Conservation (phyloP, 2,113 vertebrate genomes). For the Protobothrops flavoviridis region DNA sequence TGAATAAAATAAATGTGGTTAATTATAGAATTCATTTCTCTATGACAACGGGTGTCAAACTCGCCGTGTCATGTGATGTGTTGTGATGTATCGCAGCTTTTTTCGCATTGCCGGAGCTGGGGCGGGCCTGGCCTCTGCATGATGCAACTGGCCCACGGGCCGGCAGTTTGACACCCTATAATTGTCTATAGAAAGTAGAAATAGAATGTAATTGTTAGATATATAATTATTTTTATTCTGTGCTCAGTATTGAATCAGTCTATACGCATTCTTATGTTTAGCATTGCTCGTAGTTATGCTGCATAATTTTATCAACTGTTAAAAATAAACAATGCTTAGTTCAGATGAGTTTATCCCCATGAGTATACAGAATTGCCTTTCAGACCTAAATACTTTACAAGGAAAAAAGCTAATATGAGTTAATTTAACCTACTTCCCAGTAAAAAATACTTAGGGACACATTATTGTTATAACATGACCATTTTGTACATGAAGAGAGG, state of each 20-base stretch:
- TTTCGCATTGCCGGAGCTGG: too few relatives aligned
- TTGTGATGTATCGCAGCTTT: too few relatives aligned
- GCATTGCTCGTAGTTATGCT: background rate
- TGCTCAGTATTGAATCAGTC: background rate
- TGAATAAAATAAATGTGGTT: background rate
- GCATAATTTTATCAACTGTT: background rate
- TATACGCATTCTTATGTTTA: background rate
- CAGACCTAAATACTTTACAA: background rate
- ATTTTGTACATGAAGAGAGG: background rate
- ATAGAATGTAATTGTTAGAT: background rate
- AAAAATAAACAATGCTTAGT: background rate
- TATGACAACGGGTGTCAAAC: background rate
- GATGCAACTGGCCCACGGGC: too few relatives aligned
- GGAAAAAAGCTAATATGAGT: background rate
- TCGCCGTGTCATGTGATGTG: too few relatives aligned
- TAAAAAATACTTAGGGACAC: background rate
- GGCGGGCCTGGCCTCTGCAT: too few relatives aligned
- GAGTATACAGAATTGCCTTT: background rate
- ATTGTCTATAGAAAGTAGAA: background rate
- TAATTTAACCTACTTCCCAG: background rate
- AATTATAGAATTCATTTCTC: background rate
- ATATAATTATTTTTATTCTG: background rate
- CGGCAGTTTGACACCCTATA: background rate
- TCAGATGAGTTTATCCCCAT: background rate
- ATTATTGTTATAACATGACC: background rate